Base-by-base conservation (phyloP, 2,888 invertebrate species). In the Drosophila macrospina region DNA sequence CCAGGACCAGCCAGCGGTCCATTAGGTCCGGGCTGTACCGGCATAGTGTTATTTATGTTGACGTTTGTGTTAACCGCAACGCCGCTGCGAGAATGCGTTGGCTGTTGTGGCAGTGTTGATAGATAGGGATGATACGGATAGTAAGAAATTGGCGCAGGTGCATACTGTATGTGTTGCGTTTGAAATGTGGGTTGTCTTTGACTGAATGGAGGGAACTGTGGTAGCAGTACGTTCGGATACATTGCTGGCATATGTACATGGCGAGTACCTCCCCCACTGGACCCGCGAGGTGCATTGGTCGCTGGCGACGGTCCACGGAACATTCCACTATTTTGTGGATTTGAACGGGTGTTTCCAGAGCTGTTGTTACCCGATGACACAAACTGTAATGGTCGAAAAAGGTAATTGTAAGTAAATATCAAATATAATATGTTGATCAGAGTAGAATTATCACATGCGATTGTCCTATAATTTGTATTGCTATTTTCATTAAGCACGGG, bases 151-250 rank as follows among this genome's bases (percentile, higher is more conserved):
- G 80, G 82, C 36, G 66, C 41, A 0, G 77, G 86, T 48, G 90
- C 74, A 78, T 89, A 91, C 76, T 89, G 87, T 69, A 86, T 69
- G 61, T 89, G 86, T 36, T 80, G 89, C n/a, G 75, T 30, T 57
- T 84, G 83, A 66, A 86, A 90, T 6, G 89, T 61, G 45, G 80
- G 88, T 41, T 90, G 91, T 16, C 91, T 84, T 15, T 88, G 85
- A 11, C 73, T 67, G 70, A 79, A 90, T 54, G 86, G 78, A 42
- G 86, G 80, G 66, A 78, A 91, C 78, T 80, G 88, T 54, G 83
- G 90, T 61, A 88, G 78, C 44, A 88, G 90, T 71, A 89, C 90
- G 69, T 80, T 90, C 66, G 78, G 88, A 85, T 79, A 91, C 90
- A 89, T 91, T 69, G 87, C 60, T 60, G 78, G 82, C 64, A 90